Evolutionary conservation across 2,888 invertebrate genomes (phyloP).

Genomic region (Coecobrya sp.): DNA sequence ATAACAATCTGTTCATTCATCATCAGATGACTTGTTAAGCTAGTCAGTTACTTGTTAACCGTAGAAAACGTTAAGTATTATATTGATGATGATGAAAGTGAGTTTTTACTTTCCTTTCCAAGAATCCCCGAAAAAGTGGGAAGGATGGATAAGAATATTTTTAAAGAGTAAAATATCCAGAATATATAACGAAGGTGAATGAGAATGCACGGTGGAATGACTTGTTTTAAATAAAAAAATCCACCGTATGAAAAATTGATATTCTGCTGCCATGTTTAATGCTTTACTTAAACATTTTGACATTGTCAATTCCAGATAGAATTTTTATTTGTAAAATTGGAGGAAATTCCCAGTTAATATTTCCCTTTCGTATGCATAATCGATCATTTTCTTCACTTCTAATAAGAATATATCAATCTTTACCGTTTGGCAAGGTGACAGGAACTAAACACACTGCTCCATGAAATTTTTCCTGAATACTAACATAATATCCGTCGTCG

Average conservation of each 20-base stretch:
- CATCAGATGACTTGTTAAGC: conserved; percentile 22
- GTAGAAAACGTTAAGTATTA: background rate
- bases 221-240: background rate
- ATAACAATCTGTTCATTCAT: conserved; percentile 64
- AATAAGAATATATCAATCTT: conserved; percentile 64
- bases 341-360: background rate
- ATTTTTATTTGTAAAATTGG: background rate
- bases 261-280: background rate
- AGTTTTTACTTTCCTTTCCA: background rate
- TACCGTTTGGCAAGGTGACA: conserved; percentile 28
- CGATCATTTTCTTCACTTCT: conserved; percentile 49
- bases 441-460: conserved; percentile 9
- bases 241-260: conserved; percentile 4
- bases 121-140: background rate
- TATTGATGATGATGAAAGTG: background rate
- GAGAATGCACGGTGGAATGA: background rate
- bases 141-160: background rate
- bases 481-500: background rate
- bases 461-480: background rate
- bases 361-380: conserved; percentile 62
- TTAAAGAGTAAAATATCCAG: background rate
- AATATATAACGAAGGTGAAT: conserved; percentile 20
- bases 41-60: background rate
- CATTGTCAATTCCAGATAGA: background rate
- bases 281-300: background rate